Evolutionary conservation across 2,113 vertebrate species (phyloP).

Genomic region (Marcusenius ussheri): DNA sequence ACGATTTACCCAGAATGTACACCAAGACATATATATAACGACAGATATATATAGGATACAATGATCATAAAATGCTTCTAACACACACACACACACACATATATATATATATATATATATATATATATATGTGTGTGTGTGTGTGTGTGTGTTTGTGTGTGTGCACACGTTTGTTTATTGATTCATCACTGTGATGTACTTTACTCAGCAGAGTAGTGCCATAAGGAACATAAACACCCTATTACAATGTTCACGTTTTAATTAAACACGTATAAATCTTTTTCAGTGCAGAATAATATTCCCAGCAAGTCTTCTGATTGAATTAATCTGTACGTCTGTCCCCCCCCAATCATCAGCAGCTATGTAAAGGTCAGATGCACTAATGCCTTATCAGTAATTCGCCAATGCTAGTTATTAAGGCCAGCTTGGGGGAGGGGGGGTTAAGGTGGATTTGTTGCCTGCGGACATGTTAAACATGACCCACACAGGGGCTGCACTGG

Average conservation of each 20-base stretch:
- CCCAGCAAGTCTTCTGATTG: conserved; percentile 42
- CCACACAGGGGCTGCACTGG: conserved; percentile 60
- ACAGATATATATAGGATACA: not conserved
- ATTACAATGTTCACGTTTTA: not conserved
- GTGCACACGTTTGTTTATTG: not conserved
- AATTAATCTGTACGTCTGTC: conserved; percentile 42
- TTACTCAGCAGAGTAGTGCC: not conserved
- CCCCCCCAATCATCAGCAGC: conserved; percentile 48
- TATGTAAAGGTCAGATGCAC: conserved; percentile 72
- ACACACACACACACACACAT: no score
- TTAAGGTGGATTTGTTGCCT: conserved; percentile 77
- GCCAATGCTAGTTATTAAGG: conserved; percentile 74
- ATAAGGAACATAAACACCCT: not conserved
- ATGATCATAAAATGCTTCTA: not conserved
- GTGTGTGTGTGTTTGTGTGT: no score
- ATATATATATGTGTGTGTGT: no score
- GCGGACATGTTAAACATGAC: conserved; percentile 79
- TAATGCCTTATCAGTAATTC: conserved; percentile 71
- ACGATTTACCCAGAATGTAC: not conserved
- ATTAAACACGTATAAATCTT: not conserved
- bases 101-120: no score
- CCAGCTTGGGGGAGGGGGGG: conserved; percentile 69
- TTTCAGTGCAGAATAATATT: not conserved
- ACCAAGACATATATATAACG: not conserved
- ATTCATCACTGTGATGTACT: not conserved